Percentiles rank a stretch among this genome's conserved stretches.
phyloP scores from a whole-genome alignment of 37 sponge, comb jelly and placozoan genomes.

The Bolinopsis microptera region DNA sequence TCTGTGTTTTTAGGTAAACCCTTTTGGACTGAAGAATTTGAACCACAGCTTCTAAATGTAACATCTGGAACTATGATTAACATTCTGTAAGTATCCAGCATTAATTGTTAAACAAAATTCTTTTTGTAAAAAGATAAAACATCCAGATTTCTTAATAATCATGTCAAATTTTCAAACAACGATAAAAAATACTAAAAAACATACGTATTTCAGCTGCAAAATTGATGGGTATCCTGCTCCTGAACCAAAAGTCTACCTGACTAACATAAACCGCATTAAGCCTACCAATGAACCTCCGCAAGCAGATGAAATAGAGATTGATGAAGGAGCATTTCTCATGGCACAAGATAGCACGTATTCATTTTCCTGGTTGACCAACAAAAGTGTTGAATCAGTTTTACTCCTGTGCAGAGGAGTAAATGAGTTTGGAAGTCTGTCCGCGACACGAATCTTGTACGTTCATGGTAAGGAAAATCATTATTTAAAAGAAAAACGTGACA shows the following conservation, averaged over 20 bases:
- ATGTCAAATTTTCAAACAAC: no score
- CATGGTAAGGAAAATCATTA: background rate
- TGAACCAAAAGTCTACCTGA: slow-evolving; percentile 9
- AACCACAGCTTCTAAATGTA: background rate
- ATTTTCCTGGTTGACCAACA: background rate
- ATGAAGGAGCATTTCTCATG: background rate
- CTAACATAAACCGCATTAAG: background rate
- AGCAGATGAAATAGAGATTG: background rate
- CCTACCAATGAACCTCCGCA: background rate
- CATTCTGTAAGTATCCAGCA: background rate
- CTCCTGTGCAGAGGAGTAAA: background rate
- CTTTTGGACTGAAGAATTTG: background rate
- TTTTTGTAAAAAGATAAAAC: no score
- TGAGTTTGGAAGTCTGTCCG: background rate
- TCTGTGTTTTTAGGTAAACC: no score
- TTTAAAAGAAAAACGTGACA: no score
- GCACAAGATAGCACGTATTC: background rate
- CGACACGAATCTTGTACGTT: background rate
- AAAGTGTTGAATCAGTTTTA: background rate
- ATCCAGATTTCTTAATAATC: no score
- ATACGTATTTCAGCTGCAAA: slow-evolving; percentile 22
- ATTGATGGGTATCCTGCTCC: background rate
- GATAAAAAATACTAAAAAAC: no score
- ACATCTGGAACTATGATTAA: background rate
- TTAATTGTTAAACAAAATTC: no score